Evolutionary conservation across 2,888 invertebrate genomes (phyloP).

Genomic region (Sympetrum striolatum): DNA sequence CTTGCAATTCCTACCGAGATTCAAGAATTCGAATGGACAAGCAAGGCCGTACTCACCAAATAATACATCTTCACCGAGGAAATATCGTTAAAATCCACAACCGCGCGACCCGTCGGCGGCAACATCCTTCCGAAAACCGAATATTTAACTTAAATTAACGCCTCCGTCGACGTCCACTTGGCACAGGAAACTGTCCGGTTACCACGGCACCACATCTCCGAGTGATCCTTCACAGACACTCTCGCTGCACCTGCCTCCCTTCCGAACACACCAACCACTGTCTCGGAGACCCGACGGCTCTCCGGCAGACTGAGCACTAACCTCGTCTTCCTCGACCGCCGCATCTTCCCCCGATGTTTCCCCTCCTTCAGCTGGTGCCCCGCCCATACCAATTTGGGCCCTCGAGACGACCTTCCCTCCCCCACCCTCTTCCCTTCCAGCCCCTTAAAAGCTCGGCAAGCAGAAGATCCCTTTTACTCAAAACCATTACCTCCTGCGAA

Average conservation of each 20-base stretch:
- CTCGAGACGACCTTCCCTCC: neutral
- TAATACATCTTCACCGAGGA: neutral
- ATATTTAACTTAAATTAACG: neutral
- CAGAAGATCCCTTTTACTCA: slow-evolving; percentile 35
- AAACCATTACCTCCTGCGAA: slow-evolving; percentile 11
- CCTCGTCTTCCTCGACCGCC: neutral
- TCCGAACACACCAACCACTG: neutral
- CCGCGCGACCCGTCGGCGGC: neutral
- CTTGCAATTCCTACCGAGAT: too few species aligned
- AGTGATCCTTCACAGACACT: neutral
- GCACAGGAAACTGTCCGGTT: neutral
- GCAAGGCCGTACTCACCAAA: neutral
- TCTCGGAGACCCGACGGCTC: neutral
- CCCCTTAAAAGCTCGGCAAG: neutral
- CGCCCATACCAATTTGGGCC: slow-evolving; percentile 29
- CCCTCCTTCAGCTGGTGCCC: slow-evolving; percentile 14
- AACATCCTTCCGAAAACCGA: neutral
- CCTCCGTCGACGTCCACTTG: neutral
- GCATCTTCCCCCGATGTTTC: neutral
- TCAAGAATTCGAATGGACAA: neutral
- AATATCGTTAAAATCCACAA: neutral
- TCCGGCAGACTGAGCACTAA: slow-evolving; percentile 10
- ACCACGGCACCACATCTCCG: neutral
- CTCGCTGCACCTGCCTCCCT: neutral
- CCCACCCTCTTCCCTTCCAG: neutral